A percentile compares a stretch with the other conserved stretches of the same genome.
Evolutionary conservation across 2,797 vertebrate genomes (phyloP).

Genomic region (Pachyuromys duprasi): DNA sequence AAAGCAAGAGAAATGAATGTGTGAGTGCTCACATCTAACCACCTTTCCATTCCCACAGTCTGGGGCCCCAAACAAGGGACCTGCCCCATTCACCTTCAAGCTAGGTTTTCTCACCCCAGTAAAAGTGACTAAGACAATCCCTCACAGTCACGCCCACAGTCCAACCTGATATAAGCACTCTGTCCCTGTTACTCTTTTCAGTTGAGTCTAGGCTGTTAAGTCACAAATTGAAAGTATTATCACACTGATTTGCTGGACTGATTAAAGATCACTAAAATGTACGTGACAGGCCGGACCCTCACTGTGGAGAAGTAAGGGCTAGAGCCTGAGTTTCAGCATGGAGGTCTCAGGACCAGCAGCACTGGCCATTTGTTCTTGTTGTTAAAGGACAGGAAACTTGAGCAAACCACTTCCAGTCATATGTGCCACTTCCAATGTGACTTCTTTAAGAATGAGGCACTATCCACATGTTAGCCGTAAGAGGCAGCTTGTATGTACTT

Average conservation of each 20-base stretch:
- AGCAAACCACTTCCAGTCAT: no score
- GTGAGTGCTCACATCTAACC: accelerated
- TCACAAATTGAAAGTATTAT: neutral
- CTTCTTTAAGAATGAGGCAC: accelerated
- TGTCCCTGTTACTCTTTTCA: neutral
- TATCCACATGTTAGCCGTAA: neutral
- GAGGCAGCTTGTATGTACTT: neutral
- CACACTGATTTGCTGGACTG: neutral
- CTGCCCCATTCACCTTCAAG: neutral
- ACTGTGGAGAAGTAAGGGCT: neutral
- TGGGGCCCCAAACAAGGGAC: no score
- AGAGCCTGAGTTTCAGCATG: neutral
- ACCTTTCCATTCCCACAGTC: neutral
- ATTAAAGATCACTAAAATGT: neutral
- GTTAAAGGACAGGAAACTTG: accelerated
- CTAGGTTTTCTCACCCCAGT: neutral
- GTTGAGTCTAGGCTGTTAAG: neutral
- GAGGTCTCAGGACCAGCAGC: neutral
- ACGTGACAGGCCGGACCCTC: accelerated
- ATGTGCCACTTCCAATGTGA: accelerated
- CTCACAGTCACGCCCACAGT: neutral
- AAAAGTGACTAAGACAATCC: neutral
- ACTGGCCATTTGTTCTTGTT: neutral
- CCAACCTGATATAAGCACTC: neutral
- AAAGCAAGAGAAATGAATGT: neutral